These are phyloP conservation scores for Emmelina monodactyla DNA, from an alignment of 2,888 invertebrate genomes.

Conservation along the genomic window DNA sequence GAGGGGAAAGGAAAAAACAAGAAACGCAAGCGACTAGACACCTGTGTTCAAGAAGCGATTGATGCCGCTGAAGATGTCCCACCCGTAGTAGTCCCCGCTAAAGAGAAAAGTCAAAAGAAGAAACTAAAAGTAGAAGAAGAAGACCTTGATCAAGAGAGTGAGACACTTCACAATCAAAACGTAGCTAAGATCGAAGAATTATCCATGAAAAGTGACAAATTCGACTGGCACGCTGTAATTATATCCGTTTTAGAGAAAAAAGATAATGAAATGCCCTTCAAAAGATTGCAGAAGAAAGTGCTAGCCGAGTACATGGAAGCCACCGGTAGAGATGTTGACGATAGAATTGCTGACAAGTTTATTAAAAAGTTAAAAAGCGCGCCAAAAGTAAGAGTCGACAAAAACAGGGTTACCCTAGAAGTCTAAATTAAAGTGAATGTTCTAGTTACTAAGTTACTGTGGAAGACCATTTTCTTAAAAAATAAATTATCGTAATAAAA, in stretches of 20 bases:
- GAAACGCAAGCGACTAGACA: slow-evolving; percentile 50
- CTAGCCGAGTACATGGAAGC: slow-evolving; percentile 68
- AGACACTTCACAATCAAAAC: slow-evolving; percentile 52
- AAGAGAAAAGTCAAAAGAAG: slow-evolving; percentile 36
- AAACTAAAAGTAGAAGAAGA: slow-evolving; percentile 37
- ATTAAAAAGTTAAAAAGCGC: slow-evolving; percentile 75
- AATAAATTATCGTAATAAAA: too few species aligned
- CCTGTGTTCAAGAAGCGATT: slow-evolving; percentile 18
- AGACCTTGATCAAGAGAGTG: slow-evolving; percentile 37
- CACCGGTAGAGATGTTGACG: slow-evolving; percentile 58
- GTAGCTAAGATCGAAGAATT: slow-evolving; percentile 47
- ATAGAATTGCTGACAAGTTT: slow-evolving; percentile 74
- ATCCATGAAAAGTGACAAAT: slow-evolving; percentile 33
- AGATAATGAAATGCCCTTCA: slow-evolving; percentile 72
- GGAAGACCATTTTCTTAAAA: too few species aligned
- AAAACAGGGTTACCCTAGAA: slow-evolving; percentile 64
- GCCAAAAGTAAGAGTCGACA: slow-evolving; percentile 67
- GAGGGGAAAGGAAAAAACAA: slow-evolving; percentile 40
- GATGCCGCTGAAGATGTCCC: slow-evolving; percentile 12
- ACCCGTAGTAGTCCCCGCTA: slow-evolving; percentile 20
- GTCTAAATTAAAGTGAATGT: too few species aligned
- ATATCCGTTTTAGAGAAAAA: slow-evolving; percentile 54
- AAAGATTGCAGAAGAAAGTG: slow-evolving; percentile 80
- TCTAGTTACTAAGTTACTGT: too few species aligned
- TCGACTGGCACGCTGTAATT: slow-evolving; percentile 60